These are phyloP conservation scores for Elgaria multicarinata DNA, from an alignment of 2,113 vertebrate species.

Conservation along the genomic window DNA sequence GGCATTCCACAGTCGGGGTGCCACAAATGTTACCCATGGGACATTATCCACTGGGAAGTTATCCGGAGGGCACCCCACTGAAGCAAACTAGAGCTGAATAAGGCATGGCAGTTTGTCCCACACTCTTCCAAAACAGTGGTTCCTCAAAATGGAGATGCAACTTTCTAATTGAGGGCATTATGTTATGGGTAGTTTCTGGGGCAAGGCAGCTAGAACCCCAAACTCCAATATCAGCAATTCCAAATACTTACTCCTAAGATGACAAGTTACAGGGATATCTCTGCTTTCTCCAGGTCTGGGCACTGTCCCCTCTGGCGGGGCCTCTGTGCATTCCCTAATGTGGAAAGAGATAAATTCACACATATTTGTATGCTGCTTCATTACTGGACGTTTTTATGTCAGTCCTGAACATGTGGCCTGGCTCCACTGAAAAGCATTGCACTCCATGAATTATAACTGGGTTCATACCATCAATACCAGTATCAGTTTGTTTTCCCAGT, in stretches of 20 bases:
- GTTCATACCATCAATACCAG: no score
- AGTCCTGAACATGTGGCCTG: neutral
- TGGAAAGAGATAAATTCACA: neutral
- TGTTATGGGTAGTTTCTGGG: neutral
- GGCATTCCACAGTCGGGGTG: no score
- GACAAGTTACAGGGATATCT: neutral
- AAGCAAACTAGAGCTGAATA: neutral
- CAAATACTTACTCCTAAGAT: slow-evolving; percentile 6
- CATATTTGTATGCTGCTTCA: neutral
- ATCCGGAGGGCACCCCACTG: no score
- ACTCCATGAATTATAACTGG: no score
- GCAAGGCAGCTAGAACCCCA: neutral
- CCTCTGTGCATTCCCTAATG: slow-evolving; percentile 14
- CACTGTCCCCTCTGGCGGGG: neutral
- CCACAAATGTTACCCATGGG: neutral
- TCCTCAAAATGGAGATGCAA: neutral
- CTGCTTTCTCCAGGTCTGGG: neutral
- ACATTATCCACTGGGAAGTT: neutral
- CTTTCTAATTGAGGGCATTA: neutral
- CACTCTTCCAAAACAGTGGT: neutral
- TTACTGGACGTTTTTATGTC: neutral
- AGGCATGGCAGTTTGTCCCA: neutral
- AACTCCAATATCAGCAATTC: neutral
- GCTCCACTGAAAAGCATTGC: neutral
- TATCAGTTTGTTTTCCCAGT: no score